Conservation (phyloP, 2,113 vertebrate species). For the Sorex fumeus region DNA sequence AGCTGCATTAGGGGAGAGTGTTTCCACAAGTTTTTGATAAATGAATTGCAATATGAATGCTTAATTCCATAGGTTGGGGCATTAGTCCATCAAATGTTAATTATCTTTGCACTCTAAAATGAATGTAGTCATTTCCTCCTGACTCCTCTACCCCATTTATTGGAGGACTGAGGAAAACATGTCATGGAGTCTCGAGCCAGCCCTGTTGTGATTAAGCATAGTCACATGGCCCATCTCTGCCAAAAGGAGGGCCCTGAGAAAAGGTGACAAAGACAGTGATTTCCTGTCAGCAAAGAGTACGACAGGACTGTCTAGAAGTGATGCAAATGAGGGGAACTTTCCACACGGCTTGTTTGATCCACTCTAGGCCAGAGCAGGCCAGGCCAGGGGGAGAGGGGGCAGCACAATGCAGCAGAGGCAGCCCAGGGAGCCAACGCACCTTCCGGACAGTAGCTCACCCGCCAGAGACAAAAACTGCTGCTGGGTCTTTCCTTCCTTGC, state of each 20-base stretch:
- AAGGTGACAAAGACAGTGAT: constrained; percentile 95
- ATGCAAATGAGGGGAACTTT: constrained; percentile 93
- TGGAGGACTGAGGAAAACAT: constrained; percentile 91
- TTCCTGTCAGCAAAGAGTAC: constrained; percentile 93
- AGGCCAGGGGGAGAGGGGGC: constrained; percentile 80
- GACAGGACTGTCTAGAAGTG: constrained; percentile 93
- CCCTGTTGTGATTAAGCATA: constrained; percentile 91
- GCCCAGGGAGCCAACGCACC: constrained; percentile 86
- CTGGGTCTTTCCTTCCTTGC: constrained; percentile 49
- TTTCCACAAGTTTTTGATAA: constrained; percentile 87
- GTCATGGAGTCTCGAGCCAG: constrained; percentile 91
- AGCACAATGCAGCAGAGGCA: constrained; percentile 79
- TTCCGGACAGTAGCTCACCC: constrained; percentile 79
- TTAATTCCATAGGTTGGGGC: constrained; percentile 88
- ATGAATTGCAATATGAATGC: constrained; percentile 90
- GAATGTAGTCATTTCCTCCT: constrained; percentile 90
- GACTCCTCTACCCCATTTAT: constrained; percentile 89
- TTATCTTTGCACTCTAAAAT: constrained; percentile 91
- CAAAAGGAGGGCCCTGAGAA: constrained; percentile 92
- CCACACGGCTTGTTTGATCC: constrained; percentile 91
- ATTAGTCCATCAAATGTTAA: constrained; percentile 89
- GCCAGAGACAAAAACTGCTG: constrained; percentile 74
- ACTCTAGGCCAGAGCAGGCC: constrained; percentile 87
- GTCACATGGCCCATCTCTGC: constrained; percentile 92
- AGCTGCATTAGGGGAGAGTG: constrained; percentile 72